Evolutionary conservation across 2,113 vertebrate genomes (phyloP), one percentile per base, ranked within the genome.

Genomic region (Tragelaphus buxtoni): DNA sequence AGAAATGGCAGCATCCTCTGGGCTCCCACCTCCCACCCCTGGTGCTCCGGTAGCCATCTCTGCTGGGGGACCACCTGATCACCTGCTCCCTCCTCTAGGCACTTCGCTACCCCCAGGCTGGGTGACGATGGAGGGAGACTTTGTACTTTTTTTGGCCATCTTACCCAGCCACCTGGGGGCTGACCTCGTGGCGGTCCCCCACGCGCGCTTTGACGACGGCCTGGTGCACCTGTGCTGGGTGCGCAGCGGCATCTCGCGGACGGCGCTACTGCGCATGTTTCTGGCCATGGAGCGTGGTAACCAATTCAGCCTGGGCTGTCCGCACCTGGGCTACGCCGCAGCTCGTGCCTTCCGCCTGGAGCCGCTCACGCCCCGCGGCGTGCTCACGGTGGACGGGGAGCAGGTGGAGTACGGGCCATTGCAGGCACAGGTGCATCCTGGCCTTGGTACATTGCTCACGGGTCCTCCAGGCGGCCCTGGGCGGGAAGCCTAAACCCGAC

Each of bases 371-470:
- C 65, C 98, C 4, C 98, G 99, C 12, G 99, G 99, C 10, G 99
- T 99, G 30, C 98, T 99, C 58, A 99, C 99, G 0, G 99, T 99
- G 95, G 99, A 99, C 0, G 99, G 99, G 6, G 99, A 99, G 92
- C 97, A 99, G 90, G 99, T 99, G 86, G 99, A 99, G 58, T 99
- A 99, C 1, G 99, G 99, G 58, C 99, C 99, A 0, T 96, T 99
- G 39, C 99, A 99, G 98, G 99, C 99, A 3, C 99, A 99, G 98
- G 97, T 99, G 60, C 98, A 99, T 10, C 97, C 92, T 0, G 93
- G 97, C 35, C 88, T 98, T 0, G 98, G 95, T 12, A 97, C 96
- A 0, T 56, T 99, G 0, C 92, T 99, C 74, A 96, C 98, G 0
- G 98, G 98, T 18, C 97, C 97, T 51, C 95, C 96, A 0, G 92